Conservation (phyloP, 2,113 vertebrate genomes). For the Motacilla alba region DNA sequence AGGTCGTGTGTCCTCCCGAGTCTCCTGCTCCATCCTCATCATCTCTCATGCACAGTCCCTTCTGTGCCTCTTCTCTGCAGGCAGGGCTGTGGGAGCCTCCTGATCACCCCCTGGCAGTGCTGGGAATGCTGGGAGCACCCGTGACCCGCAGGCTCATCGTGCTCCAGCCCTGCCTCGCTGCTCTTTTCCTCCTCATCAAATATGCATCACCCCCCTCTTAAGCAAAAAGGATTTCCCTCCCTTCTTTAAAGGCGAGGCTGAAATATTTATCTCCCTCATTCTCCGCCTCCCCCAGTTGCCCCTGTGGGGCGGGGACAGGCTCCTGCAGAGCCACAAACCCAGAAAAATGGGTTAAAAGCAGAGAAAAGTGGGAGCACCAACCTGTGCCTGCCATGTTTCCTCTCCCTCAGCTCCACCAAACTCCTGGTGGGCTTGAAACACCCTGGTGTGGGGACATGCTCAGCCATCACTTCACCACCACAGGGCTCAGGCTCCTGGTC, state of each 20-base stretch:
- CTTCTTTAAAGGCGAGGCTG: constrained; percentile 13
- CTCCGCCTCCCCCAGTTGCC: background rate
- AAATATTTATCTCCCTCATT: constrained; percentile 32
- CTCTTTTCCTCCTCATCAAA: constrained; percentile 16
- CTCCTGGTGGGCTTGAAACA: background rate
- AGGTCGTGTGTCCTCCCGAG: background rate
- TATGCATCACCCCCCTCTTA: constrained; percentile 28
- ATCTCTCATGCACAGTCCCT: background rate
- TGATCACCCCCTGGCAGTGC: background rate
- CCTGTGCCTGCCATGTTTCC: background rate
- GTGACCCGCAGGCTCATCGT: background rate
- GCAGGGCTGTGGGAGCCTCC: background rate
- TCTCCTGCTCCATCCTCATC: background rate
- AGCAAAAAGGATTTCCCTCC: constrained; percentile 33
- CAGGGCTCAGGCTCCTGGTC: background rate
- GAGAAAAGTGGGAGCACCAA: background rate
- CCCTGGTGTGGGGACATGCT: background rate
- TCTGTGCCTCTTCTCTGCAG: background rate
- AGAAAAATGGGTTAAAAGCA: background rate
- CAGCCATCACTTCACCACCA: fast-evolving
- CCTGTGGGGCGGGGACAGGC: background rate
- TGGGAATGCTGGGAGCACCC: background rate
- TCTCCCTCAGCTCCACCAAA: background rate
- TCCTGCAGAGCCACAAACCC: background rate
- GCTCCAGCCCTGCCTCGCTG: background rate